Evolutionary conservation across 1,140 invertebrate genomes (phyloP).

Genomic region (Bombus impatiens): DNA sequence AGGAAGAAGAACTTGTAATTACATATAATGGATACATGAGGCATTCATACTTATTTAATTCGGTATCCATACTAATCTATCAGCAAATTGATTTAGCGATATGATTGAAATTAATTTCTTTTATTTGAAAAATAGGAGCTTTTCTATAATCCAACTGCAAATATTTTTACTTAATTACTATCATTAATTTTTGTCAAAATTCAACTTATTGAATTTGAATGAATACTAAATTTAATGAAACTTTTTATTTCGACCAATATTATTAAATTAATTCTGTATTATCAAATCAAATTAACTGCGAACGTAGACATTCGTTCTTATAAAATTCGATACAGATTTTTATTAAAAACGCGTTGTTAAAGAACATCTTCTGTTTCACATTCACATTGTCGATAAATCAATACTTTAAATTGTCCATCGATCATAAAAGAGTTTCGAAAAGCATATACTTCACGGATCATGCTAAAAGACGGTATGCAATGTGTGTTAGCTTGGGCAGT

Average conservation of each 20-base stretch:
- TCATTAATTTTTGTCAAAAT: too few species aligned
- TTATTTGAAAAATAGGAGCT: neutral
- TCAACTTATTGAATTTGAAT: too few species aligned
- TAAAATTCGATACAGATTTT: too few species aligned
- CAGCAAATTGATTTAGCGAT: too few species aligned
- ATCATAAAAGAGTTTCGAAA: conserved; percentile 6
- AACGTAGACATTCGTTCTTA: too few species aligned
- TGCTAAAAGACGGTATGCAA: conserved; percentile 4
- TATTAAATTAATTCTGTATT: too few species aligned
- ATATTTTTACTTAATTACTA: too few species aligned
- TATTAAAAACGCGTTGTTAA: too few species aligned
- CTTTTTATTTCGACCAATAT: too few species aligned
- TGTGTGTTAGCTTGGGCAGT: neutral
- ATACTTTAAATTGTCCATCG: conserved; percentile 58
- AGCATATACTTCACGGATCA: neutral
- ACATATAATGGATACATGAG: neutral
- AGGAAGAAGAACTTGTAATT: neutral
- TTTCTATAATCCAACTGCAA: neutral
- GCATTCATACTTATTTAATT: neutral
- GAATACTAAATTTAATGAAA: too few species aligned
- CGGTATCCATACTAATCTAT: neutral
- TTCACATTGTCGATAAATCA: conserved; percentile 65
- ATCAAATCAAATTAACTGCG: too few species aligned
- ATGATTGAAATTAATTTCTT: neutral
- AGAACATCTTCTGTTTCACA: neutral